phyloP scores from a whole-genome alignment of 1,140 invertebrate species.

The Himalopsyche phryganea region DNA sequence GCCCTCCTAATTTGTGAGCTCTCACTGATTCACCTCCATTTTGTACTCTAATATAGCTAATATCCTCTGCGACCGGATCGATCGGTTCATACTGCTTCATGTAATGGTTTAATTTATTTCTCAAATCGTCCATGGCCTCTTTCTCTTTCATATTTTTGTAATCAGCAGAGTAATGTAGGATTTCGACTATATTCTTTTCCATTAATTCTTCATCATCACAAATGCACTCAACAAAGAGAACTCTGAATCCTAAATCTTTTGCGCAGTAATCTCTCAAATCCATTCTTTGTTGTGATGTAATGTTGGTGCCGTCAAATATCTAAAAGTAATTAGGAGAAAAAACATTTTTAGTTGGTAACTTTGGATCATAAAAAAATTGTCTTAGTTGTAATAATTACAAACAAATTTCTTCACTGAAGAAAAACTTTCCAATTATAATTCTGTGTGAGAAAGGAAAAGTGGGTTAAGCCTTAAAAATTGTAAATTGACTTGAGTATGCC shows the following conservation, averaged over 20 bases:
- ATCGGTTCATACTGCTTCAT: constrained; percentile 73
- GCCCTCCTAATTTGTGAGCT: constrained; percentile 45
- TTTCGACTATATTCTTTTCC: constrained; percentile 85
- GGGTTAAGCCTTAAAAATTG: too few species aligned
- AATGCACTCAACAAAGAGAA: constrained; percentile 90
- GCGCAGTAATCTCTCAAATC: constrained; percentile 74
- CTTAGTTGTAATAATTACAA: too few species aligned
- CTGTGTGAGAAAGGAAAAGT: too few species aligned
- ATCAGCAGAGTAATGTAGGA: constrained; percentile 86
- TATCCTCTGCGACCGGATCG: constrained; percentile 41
- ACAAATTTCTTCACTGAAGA: too few species aligned
- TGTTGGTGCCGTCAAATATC: constrained; percentile 93
- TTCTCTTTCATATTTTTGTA: constrained; percentile 76
- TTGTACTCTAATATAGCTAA: constrained; percentile 47
- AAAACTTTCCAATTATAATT: too few species aligned
- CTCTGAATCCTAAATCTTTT: constrained; percentile 72
- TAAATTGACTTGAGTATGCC: too few species aligned
- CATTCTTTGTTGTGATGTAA: constrained; percentile 73
- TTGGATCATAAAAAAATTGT: not conserved
- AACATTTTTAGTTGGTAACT: not conserved
- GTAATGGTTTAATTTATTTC: constrained; percentile 83
- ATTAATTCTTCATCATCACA: constrained; percentile 81
- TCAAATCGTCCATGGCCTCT: constrained; percentile 76
- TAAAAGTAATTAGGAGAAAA: constrained; percentile 41
- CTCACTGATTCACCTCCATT: constrained; percentile 49